phyloP scores from a whole-genome alignment of 2,888 invertebrate species.

The Dysmachus trigonus region DNA sequence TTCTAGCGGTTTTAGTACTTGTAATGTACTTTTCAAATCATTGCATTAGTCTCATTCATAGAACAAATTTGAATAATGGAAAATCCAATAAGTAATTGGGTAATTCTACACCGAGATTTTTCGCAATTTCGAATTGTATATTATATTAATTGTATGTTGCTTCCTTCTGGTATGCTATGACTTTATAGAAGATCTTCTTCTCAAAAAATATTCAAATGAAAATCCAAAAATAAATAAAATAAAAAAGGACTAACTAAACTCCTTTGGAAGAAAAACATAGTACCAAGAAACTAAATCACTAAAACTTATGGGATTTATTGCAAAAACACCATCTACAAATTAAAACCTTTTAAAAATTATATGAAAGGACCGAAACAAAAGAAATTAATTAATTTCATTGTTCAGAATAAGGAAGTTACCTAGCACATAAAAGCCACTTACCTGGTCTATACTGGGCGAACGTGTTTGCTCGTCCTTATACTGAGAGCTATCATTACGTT shows the following conservation, averaged over 20 bases:
- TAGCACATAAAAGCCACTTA: conserved; percentile 63
- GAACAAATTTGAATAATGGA: not conserved
- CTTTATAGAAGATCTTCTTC: conserved; percentile 39
- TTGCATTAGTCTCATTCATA: not conserved
- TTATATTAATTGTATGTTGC: not conserved
- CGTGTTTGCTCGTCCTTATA: conserved; percentile 72
- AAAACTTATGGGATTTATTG: conserved; percentile 27
- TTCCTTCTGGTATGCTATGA: conserved; percentile 53
- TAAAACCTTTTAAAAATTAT: conserved; percentile 32
- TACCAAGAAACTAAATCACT: conserved; percentile 17
- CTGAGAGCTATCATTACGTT: conserved; percentile 66
- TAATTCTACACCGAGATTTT: not conserved
- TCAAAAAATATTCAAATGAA: not conserved
- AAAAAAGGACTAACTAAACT: conserved; percentile 5
- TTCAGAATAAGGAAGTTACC: conserved; percentile 29
- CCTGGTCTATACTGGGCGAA: conserved; percentile 91
- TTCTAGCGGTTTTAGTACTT: not conserved
- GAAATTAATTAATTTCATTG: not conserved
- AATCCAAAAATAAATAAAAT: not conserved
- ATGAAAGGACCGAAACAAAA: not conserved
- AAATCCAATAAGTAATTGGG: not conserved
- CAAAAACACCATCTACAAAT: conserved; percentile 14
- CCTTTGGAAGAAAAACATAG: not conserved
- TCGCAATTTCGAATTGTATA: not conserved
- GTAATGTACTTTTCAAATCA: not conserved